Base-by-base conservation (phyloP, 1,140 invertebrate genomes). In the Rhyacophila brunnea region DNA sequence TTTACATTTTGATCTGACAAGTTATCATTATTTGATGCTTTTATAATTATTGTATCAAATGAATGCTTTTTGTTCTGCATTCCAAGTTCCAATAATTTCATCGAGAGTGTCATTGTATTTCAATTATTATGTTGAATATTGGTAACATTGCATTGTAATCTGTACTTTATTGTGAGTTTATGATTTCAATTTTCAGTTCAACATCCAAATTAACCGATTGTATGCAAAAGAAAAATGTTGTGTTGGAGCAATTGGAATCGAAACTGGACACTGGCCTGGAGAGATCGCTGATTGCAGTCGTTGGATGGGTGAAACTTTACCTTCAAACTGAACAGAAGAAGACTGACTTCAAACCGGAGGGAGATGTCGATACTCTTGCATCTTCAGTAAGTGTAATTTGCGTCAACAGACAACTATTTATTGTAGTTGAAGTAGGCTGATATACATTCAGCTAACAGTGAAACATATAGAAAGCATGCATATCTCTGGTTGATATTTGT, bases 261-360 rank as follows among this genome's bases (percentile, higher is more conserved):
- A 98, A 97, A 76, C 75, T 99, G 46, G 95, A 98, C 68, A 85
- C 82, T 13, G 96, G 96, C 0, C 72, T 98, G 17, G 95, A 98
- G 70, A 86, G 92, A 57, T 90, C 91, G 7, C 81, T 98, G 23
- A 87, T 88, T 57, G 92, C 94, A 0, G 87, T 98, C 17, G 86
- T 93, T 55, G 89, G 90, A 14, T 99, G 95, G 91, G 89, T 97
- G 0, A 92, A 91, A 77, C 80, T 93, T 44, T 89, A 96, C 68
- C 80, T 99, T 1, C 89, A 94, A 73, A 87, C 84, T 3, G 95
- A 99, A 72, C 96, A 99, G 77, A 94, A 93, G 71, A 97, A 97
- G 72, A 90, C 88, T 1, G 96, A 99, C 73, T 99, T 96, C 67
- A 96, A 93, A 70, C 94, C 95, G 0, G 96, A 99, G 74, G 89